A percentile compares a stretch with the other conserved stretches of the same genome.
Conservation (phyloP, 2,888 invertebrate species). For the Scrobipalpa atriplicella region DNA sequence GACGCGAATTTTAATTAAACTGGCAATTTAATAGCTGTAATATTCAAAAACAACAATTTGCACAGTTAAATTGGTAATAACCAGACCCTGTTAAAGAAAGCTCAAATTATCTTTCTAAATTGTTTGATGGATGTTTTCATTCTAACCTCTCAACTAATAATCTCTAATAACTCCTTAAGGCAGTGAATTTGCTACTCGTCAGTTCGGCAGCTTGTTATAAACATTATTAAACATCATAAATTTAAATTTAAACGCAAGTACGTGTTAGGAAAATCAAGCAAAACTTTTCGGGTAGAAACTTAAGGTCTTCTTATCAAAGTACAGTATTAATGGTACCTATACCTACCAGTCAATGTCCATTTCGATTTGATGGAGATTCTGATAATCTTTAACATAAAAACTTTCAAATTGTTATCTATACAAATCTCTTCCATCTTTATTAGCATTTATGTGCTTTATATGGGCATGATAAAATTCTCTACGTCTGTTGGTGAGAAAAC, state of each 20-base stretch:
- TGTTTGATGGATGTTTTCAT: constrained; percentile 25
- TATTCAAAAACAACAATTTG: constrained; percentile 9
- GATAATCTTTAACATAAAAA: neutral
- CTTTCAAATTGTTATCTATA: constrained; percentile 16
- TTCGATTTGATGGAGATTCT: constrained; percentile 1
- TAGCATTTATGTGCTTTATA: constrained; percentile 7
- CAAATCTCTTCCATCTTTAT: constrained; percentile 4
- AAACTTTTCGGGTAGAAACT: neutral
- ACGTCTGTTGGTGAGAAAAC: constrained; percentile 6
- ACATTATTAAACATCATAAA: constrained; percentile 2
- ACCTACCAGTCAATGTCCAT: neutral
- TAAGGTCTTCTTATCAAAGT: too few relatives aligned
- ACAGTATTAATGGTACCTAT: neutral
- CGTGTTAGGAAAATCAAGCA: too few relatives aligned
- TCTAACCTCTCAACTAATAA: neutral
- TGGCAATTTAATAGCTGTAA: neutral
- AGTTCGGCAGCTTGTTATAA: neutral
- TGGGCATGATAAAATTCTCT: constrained; percentile 4
- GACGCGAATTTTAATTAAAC: neutral
- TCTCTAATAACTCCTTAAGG: constrained; percentile 18
- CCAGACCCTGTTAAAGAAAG: constrained; percentile 21
- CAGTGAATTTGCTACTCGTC: neutral
- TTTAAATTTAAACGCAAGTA: neutral
- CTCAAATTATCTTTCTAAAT: constrained; percentile 19
- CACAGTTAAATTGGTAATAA: constrained; percentile 11